A percentile compares a stretch with the other conserved stretches of the same genome.
These are phyloP conservation scores for Lagorchestes hirsutus DNA, from an alignment of 2,797 vertebrate genomes.

Conservation along the genomic window DNA sequence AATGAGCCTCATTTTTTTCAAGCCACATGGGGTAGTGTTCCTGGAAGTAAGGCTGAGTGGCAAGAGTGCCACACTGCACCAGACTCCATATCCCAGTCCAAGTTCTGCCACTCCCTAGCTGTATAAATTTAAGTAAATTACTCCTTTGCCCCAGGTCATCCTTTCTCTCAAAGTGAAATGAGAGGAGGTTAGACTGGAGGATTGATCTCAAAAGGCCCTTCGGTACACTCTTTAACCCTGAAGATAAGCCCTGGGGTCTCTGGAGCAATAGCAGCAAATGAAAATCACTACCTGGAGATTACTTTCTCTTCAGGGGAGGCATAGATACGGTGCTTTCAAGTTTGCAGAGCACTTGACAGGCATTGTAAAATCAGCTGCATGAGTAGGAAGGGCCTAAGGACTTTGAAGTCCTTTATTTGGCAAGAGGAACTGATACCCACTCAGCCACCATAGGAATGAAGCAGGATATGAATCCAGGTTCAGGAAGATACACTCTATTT, in stretches of 20 bases:
- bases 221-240: background rate
- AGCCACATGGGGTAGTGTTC: background rate
- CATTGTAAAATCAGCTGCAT: too few species aligned
- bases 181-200: background rate
- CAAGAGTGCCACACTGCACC: background rate
- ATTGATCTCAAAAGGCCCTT: background rate
- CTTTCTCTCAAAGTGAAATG: background rate
- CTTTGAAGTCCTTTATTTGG: background rate
- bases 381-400: background rate
- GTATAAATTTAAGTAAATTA: background rate
- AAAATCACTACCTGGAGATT: background rate
- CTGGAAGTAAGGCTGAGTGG: fast-evolving
- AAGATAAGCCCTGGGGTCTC: background rate
- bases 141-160: background rate
- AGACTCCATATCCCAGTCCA: background rate
- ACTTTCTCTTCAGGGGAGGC: background rate
- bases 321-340: background rate
- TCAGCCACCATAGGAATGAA: background rate
- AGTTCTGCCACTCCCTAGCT: background rate
- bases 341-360: background rate
- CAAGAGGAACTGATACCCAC: background rate
- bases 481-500: background rate
- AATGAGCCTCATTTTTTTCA: background rate
- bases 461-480: background rate
- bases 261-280: background rate